Base-by-base conservation (phyloP, 2,888 invertebrate genomes). In the Phrixothrix hirtus region DNA sequence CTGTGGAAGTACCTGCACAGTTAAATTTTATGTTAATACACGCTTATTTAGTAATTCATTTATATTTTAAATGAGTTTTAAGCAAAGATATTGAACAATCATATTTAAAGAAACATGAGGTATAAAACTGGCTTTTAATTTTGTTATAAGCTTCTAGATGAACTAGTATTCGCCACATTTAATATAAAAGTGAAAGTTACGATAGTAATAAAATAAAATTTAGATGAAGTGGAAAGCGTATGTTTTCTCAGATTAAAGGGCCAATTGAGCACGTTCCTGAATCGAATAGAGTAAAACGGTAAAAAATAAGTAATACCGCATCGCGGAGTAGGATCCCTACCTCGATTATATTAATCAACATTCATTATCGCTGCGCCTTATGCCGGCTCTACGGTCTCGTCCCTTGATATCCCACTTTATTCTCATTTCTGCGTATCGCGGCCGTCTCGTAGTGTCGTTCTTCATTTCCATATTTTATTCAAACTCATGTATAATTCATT, bases 1-100 rank as follows among this genome's bases (percentile, higher is more conserved):
- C 81, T 17, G 78, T 77, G 11, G 82, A 79, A 66, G 83, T 81
- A 64, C 87, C 88, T 88, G n/a, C n/a, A n/a, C n/a, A n/a, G n/a
- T n/a, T n/a, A n/a, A n/a, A n/a, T n/a, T n/a, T n/a, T n/a, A n/a
- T n/a, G n/a, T n/a, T n/a, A n/a, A n/a, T n/a, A n/a, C n/a, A n/a
- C n/a, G n/a, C n/a, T n/a, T n/a, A n/a, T n/a, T n/a, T n/a, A n/a
- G n/a, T n/a, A n/a, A n/a, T n/a, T n/a, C n/a, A n/a, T n/a, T n/a
- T n/a, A n/a, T n/a, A n/a, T n/a, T n/a, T n/a, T n/a, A n/a, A n/a
- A n/a, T n/a, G n/a, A n/a, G n/a, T n/a, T n/a, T n/a, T n/a, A n/a
- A n/a, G n/a, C n/a, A n/a, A n/a, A n/a, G n/a, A n/a, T n/a, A n/a
- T n/a, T n/a, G n/a, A n/a, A n/a, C n/a, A n/a, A n/a, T n/a, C n/a